Evolutionary conservation across 2,797 vertebrate species (phyloP).

Genomic region (Halcyon smyrnensis): DNA sequence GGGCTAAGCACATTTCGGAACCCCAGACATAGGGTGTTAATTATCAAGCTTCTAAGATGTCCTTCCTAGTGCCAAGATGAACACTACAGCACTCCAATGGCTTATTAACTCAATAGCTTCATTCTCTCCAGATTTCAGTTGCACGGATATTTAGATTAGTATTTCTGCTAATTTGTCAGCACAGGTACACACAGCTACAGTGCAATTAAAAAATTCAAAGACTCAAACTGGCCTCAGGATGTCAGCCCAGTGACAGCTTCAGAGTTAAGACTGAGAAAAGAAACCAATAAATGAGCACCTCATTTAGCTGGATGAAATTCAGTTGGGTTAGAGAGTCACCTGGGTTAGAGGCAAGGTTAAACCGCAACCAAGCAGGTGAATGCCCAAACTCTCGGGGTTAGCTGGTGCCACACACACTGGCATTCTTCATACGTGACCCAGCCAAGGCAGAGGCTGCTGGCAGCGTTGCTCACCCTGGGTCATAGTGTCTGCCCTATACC

Average conservation of each 20-base stretch:
- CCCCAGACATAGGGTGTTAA: background rate
- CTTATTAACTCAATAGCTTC: background rate
- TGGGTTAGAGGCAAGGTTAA: constrained; percentile 61
- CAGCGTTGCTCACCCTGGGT: constrained; percentile 83
- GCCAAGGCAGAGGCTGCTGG: constrained; percentile 38
- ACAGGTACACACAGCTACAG: background rate
- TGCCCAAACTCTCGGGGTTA: constrained; percentile 65
- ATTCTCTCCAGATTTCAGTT: background rate
- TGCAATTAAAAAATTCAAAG: background rate
- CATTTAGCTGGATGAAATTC: constrained; percentile 16
- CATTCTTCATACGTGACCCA: constrained; percentile 45
- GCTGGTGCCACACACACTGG: constrained; percentile 69
- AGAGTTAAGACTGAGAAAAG: background rate
- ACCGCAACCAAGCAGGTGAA: constrained; percentile 44
- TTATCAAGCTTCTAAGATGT: background rate
- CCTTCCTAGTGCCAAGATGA: background rate
- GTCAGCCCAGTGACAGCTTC: background rate
- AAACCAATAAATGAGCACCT: background rate
- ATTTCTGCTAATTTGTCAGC: background rate
- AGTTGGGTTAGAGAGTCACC: constrained; percentile 72
- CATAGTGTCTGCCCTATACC: constrained; percentile 90
- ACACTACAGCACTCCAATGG: background rate
- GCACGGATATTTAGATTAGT: background rate
- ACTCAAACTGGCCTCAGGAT: background rate
- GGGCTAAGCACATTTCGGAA: background rate